These are phyloP conservation scores for Zingel zingel DNA, from an alignment of 2,113 vertebrate genomes.

Conservation along the genomic window DNA sequence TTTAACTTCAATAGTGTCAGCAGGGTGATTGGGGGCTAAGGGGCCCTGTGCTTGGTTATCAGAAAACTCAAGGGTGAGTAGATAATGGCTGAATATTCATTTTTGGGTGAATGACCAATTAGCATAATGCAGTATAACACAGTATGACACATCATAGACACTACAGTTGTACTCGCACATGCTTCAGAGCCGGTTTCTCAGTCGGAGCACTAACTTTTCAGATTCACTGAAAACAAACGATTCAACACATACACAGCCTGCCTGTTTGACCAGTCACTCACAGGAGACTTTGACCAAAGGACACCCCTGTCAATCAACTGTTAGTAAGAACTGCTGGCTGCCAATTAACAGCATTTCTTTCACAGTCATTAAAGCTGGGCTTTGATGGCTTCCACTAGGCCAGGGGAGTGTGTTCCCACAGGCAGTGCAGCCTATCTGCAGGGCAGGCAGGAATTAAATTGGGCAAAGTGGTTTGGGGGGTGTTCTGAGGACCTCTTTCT, in stretches of 20 bases:
- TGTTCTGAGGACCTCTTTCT: not conserved
- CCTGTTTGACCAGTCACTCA: not conserved
- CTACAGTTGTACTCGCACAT: not conserved
- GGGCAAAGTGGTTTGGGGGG: not conserved
- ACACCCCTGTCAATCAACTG: conserved; percentile 31
- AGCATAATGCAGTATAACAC: not conserved
- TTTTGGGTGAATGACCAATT: not conserved
- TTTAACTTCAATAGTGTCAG: not conserved
- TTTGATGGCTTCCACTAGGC: conserved; percentile 47
- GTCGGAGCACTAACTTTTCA: not conserved
- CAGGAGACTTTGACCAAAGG: conserved; percentile 10
- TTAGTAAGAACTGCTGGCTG: conserved; percentile 28
- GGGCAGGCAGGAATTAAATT: conserved; percentile 13
- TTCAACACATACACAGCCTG: not conserved
- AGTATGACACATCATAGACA: not conserved
- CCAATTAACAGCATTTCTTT: conserved; percentile 64
- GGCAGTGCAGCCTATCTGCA: not conserved
- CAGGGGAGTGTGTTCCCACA: conserved; percentile 19
- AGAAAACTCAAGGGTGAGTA: not conserved
- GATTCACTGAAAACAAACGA: not conserved
- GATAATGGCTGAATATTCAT: not conserved
- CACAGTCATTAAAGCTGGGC: conserved; percentile 47
- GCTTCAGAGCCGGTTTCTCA: not conserved
- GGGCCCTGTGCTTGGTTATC: not conserved
- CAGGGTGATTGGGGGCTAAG: not conserved